Base-by-base conservation (phyloP, 1,140 invertebrate species). In the Drosophila santomea region DNA sequence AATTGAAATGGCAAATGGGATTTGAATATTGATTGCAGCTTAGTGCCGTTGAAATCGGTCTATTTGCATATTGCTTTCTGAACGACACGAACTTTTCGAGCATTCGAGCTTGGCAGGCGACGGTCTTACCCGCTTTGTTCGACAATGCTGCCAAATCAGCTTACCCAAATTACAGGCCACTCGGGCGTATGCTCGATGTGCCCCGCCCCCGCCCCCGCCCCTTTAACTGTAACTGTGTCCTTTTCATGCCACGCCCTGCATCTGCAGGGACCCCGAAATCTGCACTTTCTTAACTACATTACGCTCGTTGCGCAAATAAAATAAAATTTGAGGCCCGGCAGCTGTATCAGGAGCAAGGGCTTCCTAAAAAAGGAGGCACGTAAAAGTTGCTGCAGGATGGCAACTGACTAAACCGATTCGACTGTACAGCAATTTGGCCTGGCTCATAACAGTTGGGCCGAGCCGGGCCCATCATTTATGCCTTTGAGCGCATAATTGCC, bases 1-100 rank as follows among this genome's bases (percentile, higher is more conserved):
- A 89, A 89, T 83, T 80, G 75, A 78, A 83, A 79, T 77, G 76
- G 44, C 62, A 84, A 84, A 89, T 78, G 88, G 85, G 84, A 89
- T 89, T 89, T 89, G 85, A 89, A 89, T 89, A 89, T 89, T 89
- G 84, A 89, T 89, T 89, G 84, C 80, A 85, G 84, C 81, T 90
- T 84, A 88, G 57, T 39, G 15, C 35, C 74, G 63, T 78, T 54
- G 56, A 58, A 83, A 76, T 80, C 83, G 66, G 60, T 78, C 68
- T 84, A 89, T 88, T 88, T 88, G 84, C 84, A 89, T 88, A 89
- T 80, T 86, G 74, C 74, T 78, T 78, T 85, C 67, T 64, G 51
- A 43, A 74, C 69, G 64, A 62, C 47, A 78, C 41, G 47, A 73
- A 74, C 64, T 82, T 86, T 82, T 38, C 64, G 8, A 20, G 20